Evolutionary conservation across 1,140 invertebrate species (phyloP), one percentile per base, ranked within the genome.

Genomic region (Drosophila malerkotliana): DNA sequence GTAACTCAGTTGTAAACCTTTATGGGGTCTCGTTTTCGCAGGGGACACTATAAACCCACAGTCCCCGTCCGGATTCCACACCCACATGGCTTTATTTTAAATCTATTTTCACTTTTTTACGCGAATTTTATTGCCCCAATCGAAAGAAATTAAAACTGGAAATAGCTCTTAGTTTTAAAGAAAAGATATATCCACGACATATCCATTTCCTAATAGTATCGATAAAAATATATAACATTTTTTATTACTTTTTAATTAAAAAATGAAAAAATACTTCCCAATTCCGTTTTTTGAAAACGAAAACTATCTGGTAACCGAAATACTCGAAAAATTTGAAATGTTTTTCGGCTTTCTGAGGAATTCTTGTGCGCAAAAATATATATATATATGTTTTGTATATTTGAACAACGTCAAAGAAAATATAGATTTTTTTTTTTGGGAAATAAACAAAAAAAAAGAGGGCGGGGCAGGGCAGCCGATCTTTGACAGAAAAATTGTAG

Each of bases 71-170:
- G 32, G 32, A 32, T 32, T 32, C 34, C 34, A 12, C 34, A n/a
- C 15, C 53, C 15, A 41, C 26, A 10, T n/a, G 48, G 18, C 48
- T 55, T 15, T 37, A 55, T 47, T 67, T 53, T 0, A 55, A 67
- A 67, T 67, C 64, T 68, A 68, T 68, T 68, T 68, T 55, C 64
- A 47, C 49, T 54, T 47, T 28, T 63, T 68, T 53, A 67, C 15
- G 26, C 18, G 34, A 18, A 14, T 66, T 54, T 47, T 15, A 68
- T 64, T 67, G 63, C 47, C 34, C 60, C 47, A 67, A 67, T 67
- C 63, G 63, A 63, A 28, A 10, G 32, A 64, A 34, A 18, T 18
- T 1, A 18, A 18, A 18, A 45, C 10, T 3, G 3, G 4, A 10
- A 37, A 37, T 12, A 12, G 34, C 0, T 37, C 10, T 37, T 10